These are phyloP conservation scores for Eulemur albifrons DNA, from an alignment of 2,797 vertebrate species.

Conservation along the genomic window DNA sequence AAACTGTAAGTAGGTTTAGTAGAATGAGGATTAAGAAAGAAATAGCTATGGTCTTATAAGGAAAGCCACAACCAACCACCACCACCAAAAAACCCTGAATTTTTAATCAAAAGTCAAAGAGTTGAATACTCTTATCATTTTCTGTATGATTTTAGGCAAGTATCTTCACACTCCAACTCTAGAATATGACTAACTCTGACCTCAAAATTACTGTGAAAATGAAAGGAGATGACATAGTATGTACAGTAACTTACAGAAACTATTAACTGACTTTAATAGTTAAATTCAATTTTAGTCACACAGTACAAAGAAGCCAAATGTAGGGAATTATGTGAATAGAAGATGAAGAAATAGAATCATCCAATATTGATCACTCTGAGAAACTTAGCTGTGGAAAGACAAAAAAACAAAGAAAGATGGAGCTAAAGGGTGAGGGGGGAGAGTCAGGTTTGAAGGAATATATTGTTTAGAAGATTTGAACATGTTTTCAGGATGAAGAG, in stretches of 20 bases:
- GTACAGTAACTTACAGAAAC: background rate
- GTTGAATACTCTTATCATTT: background rate
- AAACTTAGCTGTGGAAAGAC: background rate
- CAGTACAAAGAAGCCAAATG: background rate
- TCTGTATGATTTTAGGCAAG: background rate
- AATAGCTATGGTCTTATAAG: background rate
- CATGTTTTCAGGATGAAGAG: background rate
- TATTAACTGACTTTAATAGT: background rate
- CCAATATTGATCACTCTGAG: background rate
- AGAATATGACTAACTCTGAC: background rate
- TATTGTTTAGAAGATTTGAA: background rate
- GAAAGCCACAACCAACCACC: background rate
- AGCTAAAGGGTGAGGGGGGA: background rate
- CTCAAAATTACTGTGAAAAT: background rate
- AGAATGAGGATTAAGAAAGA: background rate
- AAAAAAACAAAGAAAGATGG: background rate
- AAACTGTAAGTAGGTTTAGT: background rate
- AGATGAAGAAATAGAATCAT: background rate
- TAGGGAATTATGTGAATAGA: background rate
- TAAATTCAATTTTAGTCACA: conserved; percentile 7
- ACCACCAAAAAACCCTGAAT: background rate
- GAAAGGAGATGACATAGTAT: background rate
- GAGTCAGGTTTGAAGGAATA: background rate
- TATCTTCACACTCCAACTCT: background rate
- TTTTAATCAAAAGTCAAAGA: background rate